Base-by-base conservation (phyloP, 2,888 invertebrate genomes). In the Brachynemurus nebulosus region DNA sequence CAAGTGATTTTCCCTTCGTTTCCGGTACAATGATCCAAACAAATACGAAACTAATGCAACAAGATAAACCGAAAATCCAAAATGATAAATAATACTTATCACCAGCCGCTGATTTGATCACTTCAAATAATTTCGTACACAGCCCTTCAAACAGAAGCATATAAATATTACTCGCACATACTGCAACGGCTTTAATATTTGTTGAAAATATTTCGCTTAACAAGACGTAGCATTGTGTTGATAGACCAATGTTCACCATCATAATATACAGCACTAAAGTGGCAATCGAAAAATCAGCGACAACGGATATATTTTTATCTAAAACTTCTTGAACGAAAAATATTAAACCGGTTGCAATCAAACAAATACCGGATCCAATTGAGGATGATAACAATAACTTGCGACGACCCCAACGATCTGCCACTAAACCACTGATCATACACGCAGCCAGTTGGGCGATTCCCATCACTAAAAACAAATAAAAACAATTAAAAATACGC, bases 391-490 rank as follows among this genome's bases (percentile, higher is more conserved):
- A 53, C 1, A 79, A 60, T 3, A 78, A 65, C 4, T 70, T 68
- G 40, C 72, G 71, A 40, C 78, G 65, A 21, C 78, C 78, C 16
- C 71, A 68, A 21, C 69, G 65, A 55, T 79, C 79, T 20, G 72
- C 70, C 4, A 73, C 61, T 30, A 69, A 56, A 6, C 72, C 68
- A 2, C 72, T 68, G 7, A 71, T 59, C 33, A 66, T 60, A 48
- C 72, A 71, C 3, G 71, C 70, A 2, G 70, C 62, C 1, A 71
- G 66, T 60, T 71, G 71, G 27, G 69, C 68, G 45, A 67, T 66
- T 35, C 72, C 71, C 19, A 71, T 56, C 47, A 71, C 66, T 40
- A 16, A 23, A 40, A 23, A 33, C 9, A 33, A 33, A 33, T 33
- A 33, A 33, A 33, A 8, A 25, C 9, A 25, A 25, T 25, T 25